Evolutionary conservation across 53 echinoderm and acorn worm species (phyloP).

Genomic region (Mesocentrotus franciscanus): DNA sequence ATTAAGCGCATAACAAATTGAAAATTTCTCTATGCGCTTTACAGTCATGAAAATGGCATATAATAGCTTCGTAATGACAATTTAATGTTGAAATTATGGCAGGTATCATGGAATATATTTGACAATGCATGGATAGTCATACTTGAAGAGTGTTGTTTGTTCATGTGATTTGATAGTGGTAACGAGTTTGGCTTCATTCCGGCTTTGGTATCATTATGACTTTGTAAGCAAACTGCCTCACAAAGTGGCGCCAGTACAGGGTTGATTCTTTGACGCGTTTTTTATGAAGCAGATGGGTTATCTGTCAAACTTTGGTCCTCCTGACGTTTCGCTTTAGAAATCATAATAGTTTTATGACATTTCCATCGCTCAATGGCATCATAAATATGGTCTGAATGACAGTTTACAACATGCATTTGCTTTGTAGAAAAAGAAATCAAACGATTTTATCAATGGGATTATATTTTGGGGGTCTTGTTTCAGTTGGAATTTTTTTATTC

Average conservation of each 20-base stretch:
- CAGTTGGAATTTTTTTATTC: conserved; percentile 13
- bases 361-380: conserved; percentile 40
- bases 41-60: too few species aligned
- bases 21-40: too few species aligned
- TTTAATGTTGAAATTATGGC: not conserved
- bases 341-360: conserved; percentile 32
- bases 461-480: conserved; percentile 19
- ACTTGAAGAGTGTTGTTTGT: not conserved
- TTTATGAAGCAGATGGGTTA: conserved; percentile 17
- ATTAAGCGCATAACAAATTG: too few species aligned
- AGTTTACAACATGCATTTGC: conserved; percentile 42
- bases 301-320: conserved; percentile 49
- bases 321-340: conserved; percentile 6
- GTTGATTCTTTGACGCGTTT: conserved; percentile 24
- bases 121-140: not conserved
- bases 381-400: conserved; percentile 19
- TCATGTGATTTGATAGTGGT: conserved; percentile 45
- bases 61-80: not conserved
- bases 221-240: not conserved
- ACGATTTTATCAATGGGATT: conserved; percentile 37
- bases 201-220: not conserved
- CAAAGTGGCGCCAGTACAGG: conserved; percentile 31
- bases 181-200: conserved; percentile 33
- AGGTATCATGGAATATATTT: not conserved
- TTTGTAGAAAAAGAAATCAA: conserved; percentile 19